Evolutionary conservation across 2,113 vertebrate genomes (phyloP).

Genomic region (Percina caprodes): DNA sequence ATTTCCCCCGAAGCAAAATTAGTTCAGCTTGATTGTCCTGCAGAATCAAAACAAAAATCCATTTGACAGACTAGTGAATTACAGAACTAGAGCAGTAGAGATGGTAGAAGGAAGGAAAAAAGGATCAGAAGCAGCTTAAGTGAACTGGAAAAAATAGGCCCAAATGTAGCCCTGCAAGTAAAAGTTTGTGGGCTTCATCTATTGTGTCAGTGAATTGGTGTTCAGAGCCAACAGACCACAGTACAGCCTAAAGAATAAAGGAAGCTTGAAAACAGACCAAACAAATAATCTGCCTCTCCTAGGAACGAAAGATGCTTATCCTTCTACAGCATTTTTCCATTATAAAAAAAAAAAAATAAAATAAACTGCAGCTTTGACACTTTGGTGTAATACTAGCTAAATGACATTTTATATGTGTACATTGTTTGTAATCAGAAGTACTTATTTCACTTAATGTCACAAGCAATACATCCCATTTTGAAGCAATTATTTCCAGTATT

Average conservation of each 20-base stretch:
- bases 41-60: slow-evolving; percentile 34
- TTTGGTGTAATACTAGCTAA: neutral
- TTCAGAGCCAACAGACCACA: slow-evolving; percentile 50
- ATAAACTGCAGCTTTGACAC: neutral
- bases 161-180: slow-evolving; percentile 58
- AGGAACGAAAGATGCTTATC: slow-evolving; percentile 27
- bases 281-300: slow-evolving; percentile 25
- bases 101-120: neutral
- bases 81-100: slow-evolving; percentile 40
- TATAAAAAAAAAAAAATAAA: slow-evolving; percentile 31
- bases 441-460: neutral
- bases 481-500: neutral
- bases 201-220: slow-evolving; percentile 43
- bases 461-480: neutral
- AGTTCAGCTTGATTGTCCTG: slow-evolving; percentile 1
- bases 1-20: neutral
- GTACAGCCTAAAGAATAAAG: slow-evolving; percentile 31
- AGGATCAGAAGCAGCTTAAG: slow-evolving; percentile 41
- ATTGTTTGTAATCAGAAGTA: neutral
- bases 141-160: slow-evolving; percentile 69
- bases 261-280: neutral
- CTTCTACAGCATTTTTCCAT: slow-evolving; percentile 18
- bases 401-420: neutral
- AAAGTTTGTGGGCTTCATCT: slow-evolving; percentile 48
- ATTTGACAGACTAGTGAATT: slow-evolving; percentile 27